These are phyloP conservation scores for Rissa tridactyla DNA, from an alignment of 2,113 vertebrate species.

Conservation along the genomic window DNA sequence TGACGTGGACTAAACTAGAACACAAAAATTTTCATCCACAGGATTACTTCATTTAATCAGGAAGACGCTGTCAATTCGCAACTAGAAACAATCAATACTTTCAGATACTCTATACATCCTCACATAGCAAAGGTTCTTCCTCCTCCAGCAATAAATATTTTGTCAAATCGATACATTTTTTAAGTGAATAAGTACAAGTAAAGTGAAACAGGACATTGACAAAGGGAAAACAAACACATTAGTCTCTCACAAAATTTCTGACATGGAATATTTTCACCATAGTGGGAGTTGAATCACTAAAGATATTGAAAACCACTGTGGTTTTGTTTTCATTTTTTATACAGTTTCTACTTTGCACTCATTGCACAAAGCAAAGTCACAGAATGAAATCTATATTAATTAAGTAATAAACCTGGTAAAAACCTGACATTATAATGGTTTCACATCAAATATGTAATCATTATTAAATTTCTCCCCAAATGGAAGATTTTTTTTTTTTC, in stretches of 20 bases:
- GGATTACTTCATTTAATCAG: neutral
- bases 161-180: neutral
- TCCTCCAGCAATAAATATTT: neutral
- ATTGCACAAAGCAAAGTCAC: neutral
- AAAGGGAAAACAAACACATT: neutral
- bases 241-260: neutral
- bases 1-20: neutral
- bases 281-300: neutral
- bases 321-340: neutral
- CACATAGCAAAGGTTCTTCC: neutral
- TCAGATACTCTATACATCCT: neutral
- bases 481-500: neutral
- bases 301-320: neutral
- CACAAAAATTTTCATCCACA: neutral
- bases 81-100: conserved; percentile 21
- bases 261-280: neutral
- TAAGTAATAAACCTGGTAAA: neutral
- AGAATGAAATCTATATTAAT: neutral
- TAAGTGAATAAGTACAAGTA: neutral
- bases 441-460: neutral
- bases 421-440: neutral
- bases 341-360: neutral
- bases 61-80: neutral
- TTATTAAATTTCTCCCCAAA: neutral
- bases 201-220: neutral